Evolutionary conservation across 2,888 invertebrate genomes (phyloP).

Genomic region (Melolontha melolontha): DNA sequence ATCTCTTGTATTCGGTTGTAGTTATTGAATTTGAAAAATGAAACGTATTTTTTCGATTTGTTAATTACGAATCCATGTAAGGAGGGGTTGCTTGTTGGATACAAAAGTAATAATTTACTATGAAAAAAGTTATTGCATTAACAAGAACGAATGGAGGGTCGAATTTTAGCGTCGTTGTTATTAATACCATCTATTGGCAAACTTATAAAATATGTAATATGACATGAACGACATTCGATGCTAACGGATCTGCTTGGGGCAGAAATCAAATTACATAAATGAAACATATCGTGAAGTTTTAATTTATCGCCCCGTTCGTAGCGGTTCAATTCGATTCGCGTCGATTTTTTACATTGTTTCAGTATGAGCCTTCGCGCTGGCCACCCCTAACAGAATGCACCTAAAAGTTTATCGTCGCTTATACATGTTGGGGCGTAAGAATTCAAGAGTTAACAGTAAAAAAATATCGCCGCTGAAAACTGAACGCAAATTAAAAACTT

Average conservation of each 20-base stretch:
- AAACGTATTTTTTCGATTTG: slow-evolving; percentile 6
- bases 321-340: slow-evolving; percentile 56
- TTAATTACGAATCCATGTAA: slow-evolving; percentile 26
- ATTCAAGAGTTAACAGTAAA: slow-evolving; percentile 57
- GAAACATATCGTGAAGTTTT: slow-evolving; percentile 66
- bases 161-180: slow-evolving; percentile 53
- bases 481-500: slow-evolving; percentile 62
- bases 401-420: slow-evolving; percentile 62
- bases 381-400: slow-evolving; percentile 58
- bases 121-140: slow-evolving; percentile 42
- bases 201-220: slow-evolving; percentile 62
- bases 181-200: slow-evolving; percentile 61
- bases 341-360: slow-evolving; percentile 52
- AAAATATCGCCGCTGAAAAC: slow-evolving; percentile 58
- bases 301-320: slow-evolving; percentile 61
- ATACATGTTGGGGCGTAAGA: slow-evolving; percentile 57
- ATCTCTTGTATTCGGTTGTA: background rate
- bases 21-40: slow-evolving; percentile 24
- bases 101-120: slow-evolving; percentile 33
- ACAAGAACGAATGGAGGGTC: slow-evolving; percentile 40
- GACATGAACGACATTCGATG: slow-evolving; percentile 57
- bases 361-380: slow-evolving; percentile 55
- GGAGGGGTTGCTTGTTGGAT: slow-evolving; percentile 2
- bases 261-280: slow-evolving; percentile 67
- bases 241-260: slow-evolving; percentile 57